Base-by-base conservation (phyloP, 2,113 vertebrate genomes). In the Odontophorus gujanensis region DNA sequence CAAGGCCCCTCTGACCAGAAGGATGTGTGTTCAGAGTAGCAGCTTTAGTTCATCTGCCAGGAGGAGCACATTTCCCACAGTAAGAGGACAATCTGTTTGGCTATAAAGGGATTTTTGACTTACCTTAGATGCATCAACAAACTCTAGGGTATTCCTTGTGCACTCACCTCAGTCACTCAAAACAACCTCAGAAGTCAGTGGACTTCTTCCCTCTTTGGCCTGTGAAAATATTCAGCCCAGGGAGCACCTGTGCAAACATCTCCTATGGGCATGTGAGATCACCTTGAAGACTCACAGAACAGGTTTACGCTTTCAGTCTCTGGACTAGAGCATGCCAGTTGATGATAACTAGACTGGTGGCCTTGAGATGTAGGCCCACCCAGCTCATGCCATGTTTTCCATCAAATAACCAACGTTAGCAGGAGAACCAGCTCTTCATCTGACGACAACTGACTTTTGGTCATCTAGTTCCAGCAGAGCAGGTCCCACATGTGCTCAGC, bases 221-320 rank as follows among this genome's bases (percentile, higher is more conserved):
- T 50, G 28, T 50, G 75, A 82, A 85, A 88, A 66, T 6, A 45
- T 38, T 65, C 66, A 81, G 42, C 16, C 15, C 59, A 66, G 67
- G 47, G 87, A 76, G 55, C 67, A 87, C 50, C 84, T 45, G 57
- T 9, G 50, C 89, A 92, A 94, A 87, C 53, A 82, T 53, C 84
- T 93, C 71, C 86, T 87, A 34, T 42, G 45, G 45, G 67, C 62
- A 53, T 11, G 18, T 68, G 48, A 92, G 58, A 68, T 48, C 69
- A 30, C 22, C 9, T 43, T 63, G 50, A 61, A 66, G 80, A 63
- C 69, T 79, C 74, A 72, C 48, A 48, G 87, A 34, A 53, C 65
- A 90, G 45, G 62, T 45, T 92, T 69, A 68, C 24, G 26, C 58
- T 89, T 81, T 59, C 43, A 88, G 42, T 47, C 19, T 76, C 45